A percentile compares a stretch with the other conserved stretches of the same genome.
phyloP scores from a whole-genome alignment of 2,888 invertebrate genomes.

The Trissolcus brochymenae region DNA sequence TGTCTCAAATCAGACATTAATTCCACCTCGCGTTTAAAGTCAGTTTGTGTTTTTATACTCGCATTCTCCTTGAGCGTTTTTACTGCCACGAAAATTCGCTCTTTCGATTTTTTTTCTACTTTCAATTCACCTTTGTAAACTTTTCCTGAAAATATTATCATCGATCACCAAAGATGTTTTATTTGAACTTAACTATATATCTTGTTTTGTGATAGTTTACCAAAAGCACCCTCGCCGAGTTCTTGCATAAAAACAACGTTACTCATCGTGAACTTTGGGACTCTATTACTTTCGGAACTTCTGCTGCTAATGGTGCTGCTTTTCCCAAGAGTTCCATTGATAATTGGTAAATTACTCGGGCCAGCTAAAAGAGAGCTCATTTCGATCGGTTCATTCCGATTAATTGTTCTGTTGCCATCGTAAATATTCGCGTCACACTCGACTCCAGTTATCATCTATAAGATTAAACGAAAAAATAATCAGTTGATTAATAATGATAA shows the following conservation, averaged over 20 bases:
- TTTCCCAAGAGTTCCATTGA: slow-evolving; percentile 76
- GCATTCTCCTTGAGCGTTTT: slow-evolving; percentile 97
- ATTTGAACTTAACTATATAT: background rate
- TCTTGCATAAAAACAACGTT: slow-evolving; percentile 93
- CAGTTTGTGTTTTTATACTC: slow-evolving; percentile 91
- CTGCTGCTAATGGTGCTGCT: slow-evolving; percentile 75
- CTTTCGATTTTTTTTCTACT: slow-evolving; percentile 79
- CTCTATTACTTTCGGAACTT: slow-evolving; percentile 79
- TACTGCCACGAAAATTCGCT: slow-evolving; percentile 90
- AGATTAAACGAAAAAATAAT: slow-evolving; percentile 1
- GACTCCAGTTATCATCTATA: slow-evolving; percentile 71
- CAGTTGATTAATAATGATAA: background rate
- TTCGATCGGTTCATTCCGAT: slow-evolving; percentile 81
- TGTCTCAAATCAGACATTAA: slow-evolving; percentile 95
- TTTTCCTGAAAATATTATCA: slow-evolving; percentile 79
- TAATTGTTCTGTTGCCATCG: slow-evolving; percentile 78
- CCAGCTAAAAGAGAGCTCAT: slow-evolving; percentile 86
- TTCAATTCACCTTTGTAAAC: slow-evolving; percentile 95
- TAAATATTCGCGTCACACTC: slow-evolving; percentile 85
- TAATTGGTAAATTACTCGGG: slow-evolving; percentile 77
- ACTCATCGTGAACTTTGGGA: slow-evolving; percentile 90
- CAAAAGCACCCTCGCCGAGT: slow-evolving; percentile 97
- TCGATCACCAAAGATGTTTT: too few species aligned
- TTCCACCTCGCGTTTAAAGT: slow-evolving; percentile 95
- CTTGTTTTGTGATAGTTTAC: slow-evolving; percentile 74